Percentiles rank a stretch among this genome's conserved stretches.
Conservation (phyloP, 2,797 vertebrate species). For the Coracias cyanogaster region DNA sequence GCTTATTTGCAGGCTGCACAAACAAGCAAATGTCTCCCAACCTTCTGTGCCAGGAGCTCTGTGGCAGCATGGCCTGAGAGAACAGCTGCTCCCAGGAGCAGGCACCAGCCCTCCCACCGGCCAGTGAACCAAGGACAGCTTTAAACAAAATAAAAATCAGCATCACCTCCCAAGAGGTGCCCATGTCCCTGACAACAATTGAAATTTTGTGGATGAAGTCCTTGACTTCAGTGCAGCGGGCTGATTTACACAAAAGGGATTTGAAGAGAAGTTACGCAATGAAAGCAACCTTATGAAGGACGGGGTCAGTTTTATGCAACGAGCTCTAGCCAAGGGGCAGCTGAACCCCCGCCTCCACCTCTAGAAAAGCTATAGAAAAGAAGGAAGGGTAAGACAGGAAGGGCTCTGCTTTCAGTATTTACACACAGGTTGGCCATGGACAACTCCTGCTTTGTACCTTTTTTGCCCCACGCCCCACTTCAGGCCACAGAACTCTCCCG, state of each 20-base stretch:
- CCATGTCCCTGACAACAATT: not conserved
- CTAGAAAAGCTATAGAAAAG: not conserved
- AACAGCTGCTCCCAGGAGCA: not conserved
- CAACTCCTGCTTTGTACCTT: not conserved
- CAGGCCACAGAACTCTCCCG: not conserved
- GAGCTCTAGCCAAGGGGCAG: not conserved
- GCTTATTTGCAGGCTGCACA: not conserved
- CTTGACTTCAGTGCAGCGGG: accelerated
- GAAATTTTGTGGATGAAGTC: not conserved
- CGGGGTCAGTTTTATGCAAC: not conserved
- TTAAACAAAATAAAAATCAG: not conserved
- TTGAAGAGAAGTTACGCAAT: not conserved
- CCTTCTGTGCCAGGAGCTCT: not conserved
- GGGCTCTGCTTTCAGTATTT: not conserved
- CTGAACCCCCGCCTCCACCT: not conserved
- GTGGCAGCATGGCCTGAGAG: not conserved
- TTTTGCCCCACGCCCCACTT: too few species aligned
- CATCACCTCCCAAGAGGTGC: not conserved
- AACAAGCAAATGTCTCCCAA: not conserved
- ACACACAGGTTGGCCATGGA: not conserved
- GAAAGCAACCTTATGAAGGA: not conserved
- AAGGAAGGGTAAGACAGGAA: not conserved
- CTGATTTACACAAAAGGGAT: not conserved
- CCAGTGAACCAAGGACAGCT: accelerated
- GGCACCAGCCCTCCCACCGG: not conserved